A percentile compares a stretch with the other conserved stretches of the same genome.
Evolutionary conservation across 2,113 vertebrate genomes (phyloP).

Genomic region (Malurus elegans): DNA sequence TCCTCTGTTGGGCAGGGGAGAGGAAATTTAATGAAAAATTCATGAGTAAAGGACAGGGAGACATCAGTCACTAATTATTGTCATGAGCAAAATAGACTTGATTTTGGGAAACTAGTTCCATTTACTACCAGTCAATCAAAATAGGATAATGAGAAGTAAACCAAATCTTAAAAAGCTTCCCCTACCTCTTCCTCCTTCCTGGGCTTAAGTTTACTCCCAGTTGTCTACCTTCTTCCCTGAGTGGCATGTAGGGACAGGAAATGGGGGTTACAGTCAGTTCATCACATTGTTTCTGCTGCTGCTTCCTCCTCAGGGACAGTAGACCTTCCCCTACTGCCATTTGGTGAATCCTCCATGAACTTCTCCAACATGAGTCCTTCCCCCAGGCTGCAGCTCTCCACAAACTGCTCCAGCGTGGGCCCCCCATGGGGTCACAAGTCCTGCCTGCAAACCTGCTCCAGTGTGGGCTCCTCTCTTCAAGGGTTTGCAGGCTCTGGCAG

Average conservation of each 20-base stretch:
- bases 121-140: neutral
- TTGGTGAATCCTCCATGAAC: neutral
- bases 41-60: neutral
- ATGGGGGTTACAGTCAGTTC: neutral
- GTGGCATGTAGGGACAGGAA: neutral
- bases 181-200: neutral
- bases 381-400: neutral
- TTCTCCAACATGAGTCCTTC: neutral
- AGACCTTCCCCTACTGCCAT: neutral
- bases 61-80: neutral
- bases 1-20: neutral
- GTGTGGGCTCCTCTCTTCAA: neutral
- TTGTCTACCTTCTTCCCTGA: neutral
- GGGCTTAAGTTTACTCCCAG: neutral
- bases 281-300: neutral
- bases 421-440: neutral
- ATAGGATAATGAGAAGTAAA: neutral
- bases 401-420: fast-evolving
- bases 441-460: neutral
- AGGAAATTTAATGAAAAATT: neutral
- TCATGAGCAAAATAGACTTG: neutral
- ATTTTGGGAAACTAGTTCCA: neutral
- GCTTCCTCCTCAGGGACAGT: neutral
- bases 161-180: neutral
- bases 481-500: neutral